Base-by-base conservation (phyloP, 2,797 vertebrate species). In the Champsocephalus esox region DNA sequence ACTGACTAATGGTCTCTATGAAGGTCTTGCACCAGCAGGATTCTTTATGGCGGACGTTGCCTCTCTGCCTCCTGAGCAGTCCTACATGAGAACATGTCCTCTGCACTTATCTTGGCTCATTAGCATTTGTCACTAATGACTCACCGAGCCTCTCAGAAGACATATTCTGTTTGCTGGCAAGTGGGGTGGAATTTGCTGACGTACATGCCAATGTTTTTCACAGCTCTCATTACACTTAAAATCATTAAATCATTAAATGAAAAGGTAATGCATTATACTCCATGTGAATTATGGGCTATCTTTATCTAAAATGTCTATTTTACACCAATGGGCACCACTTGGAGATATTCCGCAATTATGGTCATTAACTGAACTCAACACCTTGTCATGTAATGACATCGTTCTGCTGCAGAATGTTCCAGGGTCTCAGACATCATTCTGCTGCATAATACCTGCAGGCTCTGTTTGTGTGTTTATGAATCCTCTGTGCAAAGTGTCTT, bases 191-290 rank as follows among this genome's bases (percentile, higher is more conserved):
- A 86, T 89, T 87, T 87, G 78, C 77, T 89, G 87, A 88, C 85
- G 84, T 79, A 46, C 73, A 70, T 54, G 83, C 78, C 78, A 62
- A 69, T 79, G 71, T 80, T 89, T 88, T 87, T 82, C 78, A 86
- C 78, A 69, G 82, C 59, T 80, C 81, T 87, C 67, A 82, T 73
- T 82, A 75, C 75, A 67, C 83, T 88, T 89, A 83, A 74, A 86
- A 84, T 79, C 80, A 89, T 92, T 88, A 91, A 78, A 82, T 71
- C 85, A 88, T 91, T 81, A 83, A 55, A 75, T 77, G 79, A 79
- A 88, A 87, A 77, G 71, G 79, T 82, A 44, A 74, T 80, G 68
- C 69, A 61, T 75, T 86, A 73, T 84, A 73, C 78, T 41, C 57
- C 64, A 65, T 54, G 54, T 77, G 60, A 76, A 82, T 84, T 75